These are phyloP conservation scores for Dilophus febrilis DNA, from an alignment of 2,888 invertebrate species.

Conservation along the genomic window DNA sequence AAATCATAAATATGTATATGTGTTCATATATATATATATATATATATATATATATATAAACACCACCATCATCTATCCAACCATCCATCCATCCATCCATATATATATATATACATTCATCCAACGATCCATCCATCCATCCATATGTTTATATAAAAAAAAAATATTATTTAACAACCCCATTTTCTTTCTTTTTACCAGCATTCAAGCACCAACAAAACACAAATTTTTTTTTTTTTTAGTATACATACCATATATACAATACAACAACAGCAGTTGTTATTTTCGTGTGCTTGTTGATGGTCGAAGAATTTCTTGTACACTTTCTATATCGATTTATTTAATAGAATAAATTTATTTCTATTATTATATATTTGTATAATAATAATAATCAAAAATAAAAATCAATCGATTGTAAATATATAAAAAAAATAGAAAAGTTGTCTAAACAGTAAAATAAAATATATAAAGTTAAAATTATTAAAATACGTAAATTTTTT, in stretches of 20 bases:
- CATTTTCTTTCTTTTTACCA: neutral
- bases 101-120: neutral
- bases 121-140: neutral
- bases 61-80: too few relatives aligned
- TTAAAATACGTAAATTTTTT: too few relatives aligned
- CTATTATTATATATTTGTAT: too few relatives aligned
- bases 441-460: too few relatives aligned
- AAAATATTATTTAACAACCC: neutral
- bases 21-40: too few relatives aligned
- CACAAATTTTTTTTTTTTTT: too few relatives aligned
- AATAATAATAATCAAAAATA: too few relatives aligned
- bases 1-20: too few relatives aligned
- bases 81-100: constrained; percentile 1
- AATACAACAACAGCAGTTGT: constrained; percentile 2
- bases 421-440: constrained; percentile 58
- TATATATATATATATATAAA: too few relatives aligned
- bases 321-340: neutral
- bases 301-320: constrained; percentile 2
- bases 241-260: too few relatives aligned
- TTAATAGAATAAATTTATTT: too few relatives aligned
- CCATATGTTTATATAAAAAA: neutral
- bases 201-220: neutral
- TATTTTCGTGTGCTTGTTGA: constrained; percentile 2
- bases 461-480: too few relatives aligned
- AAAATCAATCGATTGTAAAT: constrained; percentile 33